phyloP scores from a whole-genome alignment of 1,140 invertebrate genomes.

The Oscheius sp. region DNA sequence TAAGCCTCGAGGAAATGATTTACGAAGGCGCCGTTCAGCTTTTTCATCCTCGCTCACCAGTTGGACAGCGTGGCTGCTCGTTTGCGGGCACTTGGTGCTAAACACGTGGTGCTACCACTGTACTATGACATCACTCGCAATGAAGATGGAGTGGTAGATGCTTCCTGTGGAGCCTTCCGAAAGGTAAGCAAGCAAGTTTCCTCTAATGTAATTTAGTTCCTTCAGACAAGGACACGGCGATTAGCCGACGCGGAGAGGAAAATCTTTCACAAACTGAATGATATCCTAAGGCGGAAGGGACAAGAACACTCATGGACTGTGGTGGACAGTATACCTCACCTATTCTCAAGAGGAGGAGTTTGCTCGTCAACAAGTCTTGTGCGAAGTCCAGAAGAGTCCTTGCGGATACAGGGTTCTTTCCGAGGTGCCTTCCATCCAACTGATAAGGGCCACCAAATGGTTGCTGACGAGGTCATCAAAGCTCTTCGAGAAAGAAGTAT shows the following conservation, averaged over 20 bases:
- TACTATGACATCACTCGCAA: constrained; percentile 32
- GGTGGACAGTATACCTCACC: constrained; percentile 1
- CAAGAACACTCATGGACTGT: constrained; percentile 1
- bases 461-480: neutral
- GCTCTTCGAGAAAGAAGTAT: no score
- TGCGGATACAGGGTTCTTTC: neutral
- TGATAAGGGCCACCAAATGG: constrained; percentile 5
- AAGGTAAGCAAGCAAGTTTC: neutral
- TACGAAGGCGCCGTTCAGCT: neutral
- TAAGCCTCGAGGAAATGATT: neutral
- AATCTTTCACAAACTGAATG: neutral
- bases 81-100: neutral
- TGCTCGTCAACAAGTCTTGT: neutral
- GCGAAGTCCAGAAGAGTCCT: neutral
- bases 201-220: neutral
- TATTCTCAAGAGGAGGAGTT: constrained; percentile 14
- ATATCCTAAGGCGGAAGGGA: neutral
- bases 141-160: constrained; percentile 19
- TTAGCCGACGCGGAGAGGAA: neutral
- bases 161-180: constrained; percentile 18
- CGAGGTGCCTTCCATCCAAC: constrained; percentile 23
- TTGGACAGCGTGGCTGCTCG: constrained; percentile 8
- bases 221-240: neutral
- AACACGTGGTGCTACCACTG: constrained; percentile 7
- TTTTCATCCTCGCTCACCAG: constrained; percentile 13